Conservation (phyloP, 2,888 invertebrate genomes). For the Brachynemurus nebulosus region DNA sequence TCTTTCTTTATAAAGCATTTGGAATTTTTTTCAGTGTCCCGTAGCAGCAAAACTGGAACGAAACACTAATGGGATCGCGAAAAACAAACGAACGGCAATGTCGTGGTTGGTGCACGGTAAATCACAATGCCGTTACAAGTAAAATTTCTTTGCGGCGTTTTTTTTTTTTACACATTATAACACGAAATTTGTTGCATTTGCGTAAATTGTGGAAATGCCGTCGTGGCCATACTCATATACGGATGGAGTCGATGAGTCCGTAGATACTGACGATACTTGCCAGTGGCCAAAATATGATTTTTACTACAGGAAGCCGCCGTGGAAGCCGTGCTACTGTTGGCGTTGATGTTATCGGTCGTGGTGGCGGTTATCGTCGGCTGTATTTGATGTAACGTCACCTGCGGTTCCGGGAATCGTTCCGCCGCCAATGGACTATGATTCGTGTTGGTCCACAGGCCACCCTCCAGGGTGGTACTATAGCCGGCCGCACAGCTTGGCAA, state of each 20-base stretch:
- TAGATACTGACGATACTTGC: slow-evolving; percentile 43
- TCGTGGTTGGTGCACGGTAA: no score
- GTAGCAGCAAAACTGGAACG: no score
- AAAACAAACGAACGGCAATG: no score
- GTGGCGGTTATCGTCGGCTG: slow-evolving; percentile 4
- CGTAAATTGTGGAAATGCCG: slow-evolving; percentile 36
- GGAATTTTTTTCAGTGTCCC: no score
- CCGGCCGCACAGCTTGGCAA: slow-evolving; percentile 26
- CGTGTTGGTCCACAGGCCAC: slow-evolving; percentile 30
- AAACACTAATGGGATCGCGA: no score
- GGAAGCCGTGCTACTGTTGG: background rate
- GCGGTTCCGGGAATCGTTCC: slow-evolving; percentile 8
- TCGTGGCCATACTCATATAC: slow-evolving; percentile 35
- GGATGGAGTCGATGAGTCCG: slow-evolving; percentile 43
- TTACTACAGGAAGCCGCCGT: slow-evolving; percentile 1
- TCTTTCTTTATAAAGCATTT: no score
- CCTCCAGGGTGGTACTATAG: slow-evolving; percentile 20
- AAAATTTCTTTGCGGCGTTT: background rate
- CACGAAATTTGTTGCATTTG: slow-evolving; percentile 43
- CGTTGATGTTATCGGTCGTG: background rate
- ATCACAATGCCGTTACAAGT: background rate
- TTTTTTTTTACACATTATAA: slow-evolving; percentile 41
- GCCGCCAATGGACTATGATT: slow-evolving; percentile 30
- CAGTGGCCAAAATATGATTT: slow-evolving; percentile 24
- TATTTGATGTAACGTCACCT: slow-evolving; percentile 8